Percentiles rank a stretch among this genome's conserved stretches.
Evolutionary conservation across 2,113 vertebrate genomes (phyloP).

Genomic region (Mastomys natalensis): DNA sequence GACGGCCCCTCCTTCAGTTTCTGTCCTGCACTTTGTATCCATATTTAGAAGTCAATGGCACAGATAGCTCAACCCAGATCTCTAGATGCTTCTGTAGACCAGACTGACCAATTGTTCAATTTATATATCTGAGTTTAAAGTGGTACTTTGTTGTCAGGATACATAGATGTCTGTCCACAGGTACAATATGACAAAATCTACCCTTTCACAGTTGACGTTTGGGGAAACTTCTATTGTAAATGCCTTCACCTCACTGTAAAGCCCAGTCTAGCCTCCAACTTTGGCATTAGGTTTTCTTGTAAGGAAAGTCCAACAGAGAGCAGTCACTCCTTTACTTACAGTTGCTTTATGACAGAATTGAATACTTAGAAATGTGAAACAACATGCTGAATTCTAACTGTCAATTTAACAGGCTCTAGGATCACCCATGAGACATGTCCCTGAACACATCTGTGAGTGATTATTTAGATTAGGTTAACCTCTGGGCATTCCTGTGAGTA

Average conservation of each 20-base stretch:
- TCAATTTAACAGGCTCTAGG: not conserved
- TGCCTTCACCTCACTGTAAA: not conserved
- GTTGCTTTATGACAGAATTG: not conserved
- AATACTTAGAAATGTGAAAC: not conserved
- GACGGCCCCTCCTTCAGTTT: too few relatives aligned
- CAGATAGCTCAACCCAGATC: not conserved
- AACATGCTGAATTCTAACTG: not conserved
- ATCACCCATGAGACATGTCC: not conserved
- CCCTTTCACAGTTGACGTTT: not conserved
- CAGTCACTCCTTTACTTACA: not conserved
- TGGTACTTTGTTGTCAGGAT: not conserved
- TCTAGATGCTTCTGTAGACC: not conserved
- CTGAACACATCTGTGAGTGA: not conserved
- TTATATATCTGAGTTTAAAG: not conserved
- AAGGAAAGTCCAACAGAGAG: slow-evolving; percentile 14
- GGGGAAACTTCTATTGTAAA: not conserved
- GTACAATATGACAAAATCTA: not conserved
- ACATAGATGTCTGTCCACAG: not conserved
- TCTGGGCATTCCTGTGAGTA: not conserved
- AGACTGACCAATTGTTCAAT: not conserved
- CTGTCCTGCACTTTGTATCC: too few relatives aligned
- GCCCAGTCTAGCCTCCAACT: not conserved
- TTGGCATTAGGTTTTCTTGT: not conserved
- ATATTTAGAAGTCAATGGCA: not conserved
- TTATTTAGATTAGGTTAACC: not conserved